These are phyloP conservation scores for Adelosebastes latens DNA, from an alignment of 2,797 vertebrate species.

Conservation along the genomic window DNA sequence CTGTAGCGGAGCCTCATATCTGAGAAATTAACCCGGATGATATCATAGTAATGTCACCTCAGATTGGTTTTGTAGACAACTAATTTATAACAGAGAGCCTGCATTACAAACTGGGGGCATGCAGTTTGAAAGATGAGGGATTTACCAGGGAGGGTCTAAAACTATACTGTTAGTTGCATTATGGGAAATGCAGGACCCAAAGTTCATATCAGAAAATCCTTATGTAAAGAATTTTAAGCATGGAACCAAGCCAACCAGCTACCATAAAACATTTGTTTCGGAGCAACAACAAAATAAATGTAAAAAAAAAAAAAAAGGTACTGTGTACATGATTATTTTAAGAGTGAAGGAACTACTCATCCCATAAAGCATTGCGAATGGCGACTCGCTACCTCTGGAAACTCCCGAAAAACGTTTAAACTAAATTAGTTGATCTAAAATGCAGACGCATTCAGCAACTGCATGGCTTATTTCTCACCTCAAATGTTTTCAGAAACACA, in stretches of 20 bases:
- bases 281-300: no score
- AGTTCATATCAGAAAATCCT: not conserved
- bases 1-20: not conserved
- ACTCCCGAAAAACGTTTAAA: fast-evolving
- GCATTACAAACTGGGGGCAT: not conserved
- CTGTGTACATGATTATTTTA: no score
- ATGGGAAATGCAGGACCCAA: not conserved
- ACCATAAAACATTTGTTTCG: not conserved
- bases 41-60: not conserved
- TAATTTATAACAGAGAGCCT: not conserved
- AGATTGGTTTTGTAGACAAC: not conserved
- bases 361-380: not conserved
- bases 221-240: no score
- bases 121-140: not conserved
- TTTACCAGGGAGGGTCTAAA: not conserved
- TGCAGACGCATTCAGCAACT: no score
- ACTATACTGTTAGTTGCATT: not conserved
- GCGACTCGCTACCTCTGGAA: not conserved
- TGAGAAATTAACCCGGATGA: not conserved
- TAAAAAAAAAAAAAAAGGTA: no score
- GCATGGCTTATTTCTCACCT: not conserved
- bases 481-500: not conserved
- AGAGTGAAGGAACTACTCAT: not conserved
- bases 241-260: not conserved
- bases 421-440: no score